Base-by-base conservation (phyloP, 2,888 invertebrate species). In the Vesta saturnalis region DNA sequence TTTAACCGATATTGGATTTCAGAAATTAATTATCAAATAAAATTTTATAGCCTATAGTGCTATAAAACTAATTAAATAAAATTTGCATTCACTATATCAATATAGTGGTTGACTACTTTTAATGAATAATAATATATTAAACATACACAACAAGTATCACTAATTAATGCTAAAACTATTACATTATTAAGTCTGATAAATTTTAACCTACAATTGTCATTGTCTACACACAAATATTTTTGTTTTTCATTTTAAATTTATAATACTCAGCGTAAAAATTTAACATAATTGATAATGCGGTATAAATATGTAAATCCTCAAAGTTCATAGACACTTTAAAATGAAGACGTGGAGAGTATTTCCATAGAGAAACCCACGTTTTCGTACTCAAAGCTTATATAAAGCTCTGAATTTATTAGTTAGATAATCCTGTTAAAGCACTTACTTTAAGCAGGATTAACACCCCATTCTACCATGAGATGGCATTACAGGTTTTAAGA, bases 401-500 rank as follows among this genome's bases (percentile, higher is more conserved):
- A 86, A 86, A 87, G 87, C 87, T 84, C 81, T 78, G 83, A 87
- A 87, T 87, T 87, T 87, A 87, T 86, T 85, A 84, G 85, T 85
- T 83, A 83, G 82, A 86, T 86, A 87, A 87, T 85, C 86, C 84
- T 82, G 83, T 83, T 83, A 84, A 85, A 85, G 85, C 85, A 83
- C 84, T 80, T 80, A 80, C 81, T 82, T 81, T 81, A 80, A 80
- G 80, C 76, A 75, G 86, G 86, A 87, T 87, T 87, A 87, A 86
- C 87, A 87, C 87, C 85, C 86, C 84, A 86, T 86, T 86, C 84
- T 82, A 83, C 77, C 78, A 77, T 71, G 74, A 77, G 74, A 76
- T 76, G 73, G 74, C 74, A 72, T 75, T 76, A 76, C 77, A 74
- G 74, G 75, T 74, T 69, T 68, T 68, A 68, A 49, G 64, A 64